Base-by-base conservation (phyloP, 1,140 invertebrate species). In the Cheumatopsyche charites region DNA sequence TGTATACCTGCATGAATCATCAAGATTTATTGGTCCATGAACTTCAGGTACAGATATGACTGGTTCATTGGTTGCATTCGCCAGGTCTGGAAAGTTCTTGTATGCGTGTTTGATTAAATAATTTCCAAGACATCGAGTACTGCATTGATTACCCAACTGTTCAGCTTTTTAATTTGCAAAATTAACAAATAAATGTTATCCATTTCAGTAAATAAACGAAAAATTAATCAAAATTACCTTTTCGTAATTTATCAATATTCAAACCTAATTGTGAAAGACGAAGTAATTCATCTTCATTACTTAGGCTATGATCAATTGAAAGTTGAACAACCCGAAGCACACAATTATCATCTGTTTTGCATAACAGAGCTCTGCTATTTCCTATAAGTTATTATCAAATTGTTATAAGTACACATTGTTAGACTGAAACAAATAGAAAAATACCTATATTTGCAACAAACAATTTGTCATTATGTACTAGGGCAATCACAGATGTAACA, bases 91-190 rank as follows among this genome's bases (percentile, higher is more conserved):
- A 78, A 94, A 92, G 70, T 95, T 93, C 79, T 90, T 92, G 76
- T 95, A 95, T 3, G 91, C 90, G 1, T 90, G 92, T 83, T 97
- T 96, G 0, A 96, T 89, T 71, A 92, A 83, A 78, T 95, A 95
- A 82, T 96, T 95, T n/a, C 94, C 94, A 19, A 97, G 82, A 77
- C 94, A 96, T 42, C 94, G 81, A 0, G 88, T 95, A 77, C 88
- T 91, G 66, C 87, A 86, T 79, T 92, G 90, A 80, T 91, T 92
- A 26, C 90, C 90, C 47, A 92, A 74, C 62, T 66, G 42, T 25
- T 45, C 21, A 19, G 19, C 63, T 66, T n/a, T n/a, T n/a, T n/a
- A n/a, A n/a, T n/a, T n/a, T n/a, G n/a, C n/a, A 65, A 23, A 45
- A 65, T 13, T 41, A 65, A 55, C 3, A 19, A 55, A 55, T 23